phyloP scores from a whole-genome alignment of 1,140 invertebrate genomes.

The Aphaenogaster rudis region DNA sequence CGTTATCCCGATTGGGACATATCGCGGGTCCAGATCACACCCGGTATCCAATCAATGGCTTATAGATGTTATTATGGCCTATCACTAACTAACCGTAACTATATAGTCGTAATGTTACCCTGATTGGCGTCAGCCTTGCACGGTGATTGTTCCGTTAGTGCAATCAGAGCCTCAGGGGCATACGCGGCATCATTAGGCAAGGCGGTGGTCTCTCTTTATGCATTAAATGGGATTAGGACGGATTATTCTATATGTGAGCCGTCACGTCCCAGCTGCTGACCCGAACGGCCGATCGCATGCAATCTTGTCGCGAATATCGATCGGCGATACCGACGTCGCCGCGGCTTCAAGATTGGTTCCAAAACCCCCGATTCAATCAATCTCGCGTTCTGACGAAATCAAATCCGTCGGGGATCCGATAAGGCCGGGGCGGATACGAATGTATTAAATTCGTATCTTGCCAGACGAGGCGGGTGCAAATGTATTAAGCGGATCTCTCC shows the following conservation, averaged over 20 bases:
- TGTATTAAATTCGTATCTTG: slow-evolving; percentile 58
- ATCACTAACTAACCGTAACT: slow-evolving; percentile 62
- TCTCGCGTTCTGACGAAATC: slow-evolving; percentile 68
- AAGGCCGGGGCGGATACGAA: neutral
- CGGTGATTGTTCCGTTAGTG: slow-evolving; percentile 25
- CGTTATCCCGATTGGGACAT: slow-evolving; percentile 30
- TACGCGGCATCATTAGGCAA: slow-evolving; percentile 25
- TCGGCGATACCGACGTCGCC: slow-evolving; percentile 25
- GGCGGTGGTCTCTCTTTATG: slow-evolving; percentile 20
- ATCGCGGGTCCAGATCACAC: slow-evolving; percentile 8
- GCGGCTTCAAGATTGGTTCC: slow-evolving; percentile 49
- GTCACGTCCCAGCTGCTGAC: slow-evolving; percentile 14
- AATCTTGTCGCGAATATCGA: slow-evolving; percentile 59
- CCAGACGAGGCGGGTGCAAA: slow-evolving; percentile 44
- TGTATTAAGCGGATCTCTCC: slow-evolving; percentile 42
- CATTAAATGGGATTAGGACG: slow-evolving; percentile 63
- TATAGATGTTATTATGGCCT: slow-evolving; percentile 47
- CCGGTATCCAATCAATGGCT: slow-evolving; percentile 48
- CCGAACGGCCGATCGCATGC: slow-evolving; percentile 30
- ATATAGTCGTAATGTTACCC: slow-evolving; percentile 45
- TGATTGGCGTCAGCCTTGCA: slow-evolving; percentile 21
- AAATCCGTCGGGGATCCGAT: slow-evolving; percentile 65
- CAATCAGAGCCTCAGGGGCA: neutral
- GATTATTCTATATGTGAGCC: slow-evolving; percentile 51
- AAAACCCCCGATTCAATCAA: slow-evolving; percentile 69